phyloP scores from a whole-genome alignment of 2,888 invertebrate species.

The Seladonia tumulorum region DNA sequence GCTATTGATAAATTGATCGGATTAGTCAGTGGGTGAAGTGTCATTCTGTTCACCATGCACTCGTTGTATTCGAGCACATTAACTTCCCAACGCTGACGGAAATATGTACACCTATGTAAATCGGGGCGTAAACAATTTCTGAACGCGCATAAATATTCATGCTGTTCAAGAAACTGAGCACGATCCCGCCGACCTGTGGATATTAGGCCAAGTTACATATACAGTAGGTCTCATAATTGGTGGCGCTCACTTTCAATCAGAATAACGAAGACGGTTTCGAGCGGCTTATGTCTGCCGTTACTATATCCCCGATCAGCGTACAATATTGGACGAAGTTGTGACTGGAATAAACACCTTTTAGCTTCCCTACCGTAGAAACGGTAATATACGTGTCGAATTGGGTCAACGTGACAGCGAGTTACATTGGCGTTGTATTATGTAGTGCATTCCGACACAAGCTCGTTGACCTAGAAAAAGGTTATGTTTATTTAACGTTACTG shows the following conservation, averaged over 20 bases:
- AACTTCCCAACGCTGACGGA: neutral
- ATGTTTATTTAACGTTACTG: too few species aligned
- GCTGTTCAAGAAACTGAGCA: slow-evolving; percentile 55
- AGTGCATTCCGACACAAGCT: too few species aligned
- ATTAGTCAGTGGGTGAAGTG: slow-evolving; percentile 23
- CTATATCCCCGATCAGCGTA: neutral
- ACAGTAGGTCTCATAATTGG: too few species aligned
- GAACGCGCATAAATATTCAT: slow-evolving; percentile 52
- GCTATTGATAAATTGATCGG: slow-evolving; percentile 2
- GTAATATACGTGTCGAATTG: slow-evolving; percentile 36
- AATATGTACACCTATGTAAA: slow-evolving; percentile 15
- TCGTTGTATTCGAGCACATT: slow-evolving; percentile 10
- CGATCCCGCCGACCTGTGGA: slow-evolving; percentile 1
- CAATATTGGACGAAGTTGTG: slow-evolving; percentile 14
- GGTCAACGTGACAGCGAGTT: slow-evolving; percentile 25
- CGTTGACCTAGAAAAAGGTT: too few species aligned
- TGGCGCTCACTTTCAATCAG: too few species aligned
- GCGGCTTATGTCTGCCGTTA: neutral
- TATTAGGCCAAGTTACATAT: neutral
- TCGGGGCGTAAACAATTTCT: slow-evolving; percentile 13
- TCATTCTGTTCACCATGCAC: neutral
- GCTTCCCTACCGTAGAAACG: neutral
- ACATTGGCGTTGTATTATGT: neutral
- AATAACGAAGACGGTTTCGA: neutral
- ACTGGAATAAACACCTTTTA: slow-evolving; percentile 5